These are phyloP conservation scores for Delichon dasypus DNA, from an alignment of 2,797 vertebrate species.

Conservation along the genomic window DNA sequence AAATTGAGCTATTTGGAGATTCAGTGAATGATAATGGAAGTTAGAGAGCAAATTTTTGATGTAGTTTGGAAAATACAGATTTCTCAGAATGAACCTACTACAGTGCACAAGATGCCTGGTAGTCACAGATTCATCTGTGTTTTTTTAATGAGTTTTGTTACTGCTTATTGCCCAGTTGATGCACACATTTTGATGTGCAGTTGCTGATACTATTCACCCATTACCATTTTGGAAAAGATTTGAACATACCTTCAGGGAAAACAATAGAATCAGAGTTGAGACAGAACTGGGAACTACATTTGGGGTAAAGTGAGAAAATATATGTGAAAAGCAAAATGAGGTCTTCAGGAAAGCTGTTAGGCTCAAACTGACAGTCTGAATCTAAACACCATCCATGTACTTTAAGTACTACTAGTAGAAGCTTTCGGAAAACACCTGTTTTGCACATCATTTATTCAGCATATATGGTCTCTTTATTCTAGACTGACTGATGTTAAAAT, in stretches of 20 bases:
- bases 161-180: neutral
- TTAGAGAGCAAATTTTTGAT: neutral
- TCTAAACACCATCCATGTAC: neutral
- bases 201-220: neutral
- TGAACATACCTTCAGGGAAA: neutral
- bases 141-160: neutral
- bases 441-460: neutral
- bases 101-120: neutral
- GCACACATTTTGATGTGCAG: rapidly evolving
- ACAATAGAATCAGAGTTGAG: neutral
- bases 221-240: neutral
- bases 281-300: neutral
- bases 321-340: neutral
- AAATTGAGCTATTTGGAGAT: neutral
- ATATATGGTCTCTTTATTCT: neutral
- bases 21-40: neutral
- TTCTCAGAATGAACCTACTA: neutral
- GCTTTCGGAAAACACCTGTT: neutral
- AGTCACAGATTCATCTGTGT: neutral
- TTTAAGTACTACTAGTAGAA: neutral
- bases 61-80: neutral
- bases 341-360: neutral
- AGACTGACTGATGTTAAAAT: neutral
- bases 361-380: neutral
- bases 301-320: neutral